Conservation (phyloP, 2,797 vertebrate genomes). For the Sebastes itinus region DNA sequence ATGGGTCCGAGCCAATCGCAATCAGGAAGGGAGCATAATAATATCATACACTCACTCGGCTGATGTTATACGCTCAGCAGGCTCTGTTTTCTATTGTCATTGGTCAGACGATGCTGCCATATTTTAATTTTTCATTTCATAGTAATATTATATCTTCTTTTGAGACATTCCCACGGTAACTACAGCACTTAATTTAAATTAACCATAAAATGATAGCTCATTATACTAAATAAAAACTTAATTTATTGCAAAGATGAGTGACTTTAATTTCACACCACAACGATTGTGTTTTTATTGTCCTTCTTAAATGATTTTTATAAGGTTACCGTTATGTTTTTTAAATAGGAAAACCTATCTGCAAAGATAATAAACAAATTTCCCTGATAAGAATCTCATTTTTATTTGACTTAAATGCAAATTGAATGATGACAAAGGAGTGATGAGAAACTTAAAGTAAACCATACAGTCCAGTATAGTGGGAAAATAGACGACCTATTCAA, state of each 20-base stretch:
- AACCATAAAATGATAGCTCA: neutral
- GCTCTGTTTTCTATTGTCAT: conserved; percentile 27
- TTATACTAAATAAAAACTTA: neutral
- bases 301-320: neutral
- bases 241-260: neutral
- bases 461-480: neutral
- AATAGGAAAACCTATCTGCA: neutral
- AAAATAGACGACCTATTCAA: neutral
- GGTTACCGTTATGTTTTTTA: neutral
- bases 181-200: neutral
- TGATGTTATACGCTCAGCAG: conserved; percentile 25
- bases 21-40: conserved; percentile 56
- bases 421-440: neutral
- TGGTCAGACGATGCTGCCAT: conserved; percentile 19
- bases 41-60: conserved; percentile 36
- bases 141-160: neutral
- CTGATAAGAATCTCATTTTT: neutral
- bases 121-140: neutral
- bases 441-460: neutral
- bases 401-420: neutral
- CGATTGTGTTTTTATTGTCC: neutral
- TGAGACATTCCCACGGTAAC: neutral
- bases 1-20: conserved; percentile 51
- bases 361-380: neutral
- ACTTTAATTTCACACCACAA: neutral